Conservation (phyloP, 2,113 vertebrate genomes). For the Sylvia atricapilla region DNA sequence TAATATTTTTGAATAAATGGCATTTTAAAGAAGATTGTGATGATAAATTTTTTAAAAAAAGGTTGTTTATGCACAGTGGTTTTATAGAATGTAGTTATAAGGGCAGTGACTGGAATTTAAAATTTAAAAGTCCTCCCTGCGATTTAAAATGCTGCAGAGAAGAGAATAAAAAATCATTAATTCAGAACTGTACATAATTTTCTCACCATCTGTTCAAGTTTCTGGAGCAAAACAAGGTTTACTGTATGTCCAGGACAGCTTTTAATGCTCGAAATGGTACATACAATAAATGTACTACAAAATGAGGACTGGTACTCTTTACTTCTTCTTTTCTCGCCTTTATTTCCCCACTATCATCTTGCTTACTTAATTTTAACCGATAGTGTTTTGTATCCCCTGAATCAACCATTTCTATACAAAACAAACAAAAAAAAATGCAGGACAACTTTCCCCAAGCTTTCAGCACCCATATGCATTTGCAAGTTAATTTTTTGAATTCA, state of each 20-base stretch:
- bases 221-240: background rate
- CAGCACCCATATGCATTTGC: background rate
- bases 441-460: background rate
- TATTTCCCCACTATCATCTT: background rate
- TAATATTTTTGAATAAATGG: background rate
- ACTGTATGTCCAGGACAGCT: background rate
- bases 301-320: background rate
- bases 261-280: background rate
- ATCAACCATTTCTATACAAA: background rate
- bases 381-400: background rate
- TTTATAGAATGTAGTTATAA: background rate
- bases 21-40: background rate
- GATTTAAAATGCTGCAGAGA: background rate
- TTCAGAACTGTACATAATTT: conserved; percentile 26
- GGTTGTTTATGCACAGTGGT: background rate
- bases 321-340: background rate
- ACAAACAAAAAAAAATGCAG: background rate
- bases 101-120: background rate
- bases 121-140: background rate
- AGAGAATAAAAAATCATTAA: background rate
- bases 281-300: background rate
- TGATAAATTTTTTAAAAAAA: background rate
- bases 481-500: background rate
- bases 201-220: conserved; percentile 30
- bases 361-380: background rate